phyloP scores from a whole-genome alignment of 92 coral and sea anemone genomes.

The Virgularia gustaviana region DNA sequence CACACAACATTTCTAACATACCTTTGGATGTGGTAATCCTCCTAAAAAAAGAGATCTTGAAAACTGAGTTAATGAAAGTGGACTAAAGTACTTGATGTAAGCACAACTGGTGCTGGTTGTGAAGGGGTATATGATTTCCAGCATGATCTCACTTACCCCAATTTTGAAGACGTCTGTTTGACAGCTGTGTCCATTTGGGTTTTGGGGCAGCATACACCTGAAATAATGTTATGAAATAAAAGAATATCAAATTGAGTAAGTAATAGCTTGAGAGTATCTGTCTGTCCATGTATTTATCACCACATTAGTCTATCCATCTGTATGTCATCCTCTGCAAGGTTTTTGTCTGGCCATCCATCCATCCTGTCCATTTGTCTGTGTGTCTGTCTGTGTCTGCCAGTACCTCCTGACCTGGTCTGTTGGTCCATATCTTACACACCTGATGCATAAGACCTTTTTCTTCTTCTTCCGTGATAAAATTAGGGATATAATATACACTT shows the following conservation, averaged over 20 bases:
- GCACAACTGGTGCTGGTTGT: no score
- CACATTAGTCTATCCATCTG: no score
- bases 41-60: conserved; percentile 58
- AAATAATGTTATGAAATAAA: neutral
- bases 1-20: conserved; percentile 35
- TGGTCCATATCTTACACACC: conserved; percentile 48
- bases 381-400: no score
- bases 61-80: no score
- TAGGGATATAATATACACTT: conserved; percentile 70
- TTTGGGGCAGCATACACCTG: conserved; percentile 87
- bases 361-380: no score
- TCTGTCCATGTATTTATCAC: no score
- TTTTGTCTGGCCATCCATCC: no score
- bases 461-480: conserved; percentile 69
- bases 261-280: no score
- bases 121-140: no score
- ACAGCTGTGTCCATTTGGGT: conserved; percentile 90
- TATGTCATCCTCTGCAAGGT: no score
- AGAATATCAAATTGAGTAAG: neutral
- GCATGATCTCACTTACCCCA: conserved; percentile 75
- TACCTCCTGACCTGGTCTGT: neutral
- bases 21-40: conserved; percentile 92
- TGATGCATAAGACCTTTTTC: conserved; percentile 59
- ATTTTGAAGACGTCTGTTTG: conserved; percentile 90
- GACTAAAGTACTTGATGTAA: no score